phyloP scores from a whole-genome alignment of 2,113 vertebrate genomes.

The Lutjanus erythropterus region DNA sequence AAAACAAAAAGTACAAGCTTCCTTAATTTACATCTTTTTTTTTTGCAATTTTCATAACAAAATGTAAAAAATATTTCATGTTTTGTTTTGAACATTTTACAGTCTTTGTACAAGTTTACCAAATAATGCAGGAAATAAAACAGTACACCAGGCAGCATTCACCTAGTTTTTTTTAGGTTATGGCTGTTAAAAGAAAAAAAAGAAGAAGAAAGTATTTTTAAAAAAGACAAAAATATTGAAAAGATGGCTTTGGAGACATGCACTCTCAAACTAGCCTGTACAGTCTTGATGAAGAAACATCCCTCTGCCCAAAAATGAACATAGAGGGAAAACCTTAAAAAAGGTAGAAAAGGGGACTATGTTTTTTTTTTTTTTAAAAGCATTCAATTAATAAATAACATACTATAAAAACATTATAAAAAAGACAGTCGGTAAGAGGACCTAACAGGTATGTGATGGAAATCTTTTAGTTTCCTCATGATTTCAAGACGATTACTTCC shows the following conservation, averaged over 20 bases:
- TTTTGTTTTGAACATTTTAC: slow-evolving; percentile 77
- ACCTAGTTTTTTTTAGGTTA: slow-evolving; percentile 32
- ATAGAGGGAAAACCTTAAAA: slow-evolving; percentile 41
- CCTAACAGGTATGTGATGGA: slow-evolving; percentile 64
- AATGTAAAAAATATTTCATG: slow-evolving; percentile 80
- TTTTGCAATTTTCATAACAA: slow-evolving; percentile 67
- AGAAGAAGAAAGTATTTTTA: background rate
- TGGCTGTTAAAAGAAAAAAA: slow-evolving; percentile 38
- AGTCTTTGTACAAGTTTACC: slow-evolving; percentile 73
- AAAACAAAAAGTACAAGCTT: slow-evolving; percentile 57
- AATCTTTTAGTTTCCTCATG: slow-evolving; percentile 54
- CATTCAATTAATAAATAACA: slow-evolving; percentile 85
- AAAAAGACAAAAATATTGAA: slow-evolving; percentile 44
- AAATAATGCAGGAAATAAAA: slow-evolving; percentile 65
- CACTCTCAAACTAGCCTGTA: slow-evolving; percentile 69
- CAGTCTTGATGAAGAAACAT: slow-evolving; percentile 55
- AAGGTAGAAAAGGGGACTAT: slow-evolving; percentile 54
- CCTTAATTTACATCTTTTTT: slow-evolving; percentile 63
- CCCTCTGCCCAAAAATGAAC: slow-evolving; percentile 39
- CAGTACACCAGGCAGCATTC: slow-evolving; percentile 10
- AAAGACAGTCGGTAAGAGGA: slow-evolving; percentile 73
- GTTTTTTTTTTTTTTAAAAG: slow-evolving; percentile 54
- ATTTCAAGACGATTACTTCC: slow-evolving; percentile 55
- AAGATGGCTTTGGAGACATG: slow-evolving; percentile 77
- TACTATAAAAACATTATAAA: slow-evolving; percentile 83